These are phyloP conservation scores for Salvator merianae DNA, from an alignment of 2,113 vertebrate genomes.

Conservation along the genomic window DNA sequence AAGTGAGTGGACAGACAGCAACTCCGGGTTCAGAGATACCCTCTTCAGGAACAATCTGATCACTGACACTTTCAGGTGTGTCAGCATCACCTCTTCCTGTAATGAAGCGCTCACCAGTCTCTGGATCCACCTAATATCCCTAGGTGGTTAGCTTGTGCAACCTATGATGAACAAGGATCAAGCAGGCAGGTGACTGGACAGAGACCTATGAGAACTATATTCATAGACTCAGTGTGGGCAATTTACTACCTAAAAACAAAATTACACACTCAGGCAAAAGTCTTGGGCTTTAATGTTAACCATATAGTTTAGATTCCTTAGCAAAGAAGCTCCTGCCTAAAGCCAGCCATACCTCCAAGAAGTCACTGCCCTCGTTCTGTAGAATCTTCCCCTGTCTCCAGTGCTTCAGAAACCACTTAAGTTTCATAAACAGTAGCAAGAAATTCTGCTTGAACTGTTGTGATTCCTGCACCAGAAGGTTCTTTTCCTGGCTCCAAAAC, in stretches of 20 bases:
- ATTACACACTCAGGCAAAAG: neutral
- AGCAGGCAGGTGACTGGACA: no score
- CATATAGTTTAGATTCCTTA: neutral
- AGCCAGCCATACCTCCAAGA: slow-evolving; percentile 84
- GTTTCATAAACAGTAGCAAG: slow-evolving; percentile 92
- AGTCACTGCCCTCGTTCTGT: slow-evolving; percentile 85
- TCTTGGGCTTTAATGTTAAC: neutral
- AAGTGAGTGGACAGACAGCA: no score
- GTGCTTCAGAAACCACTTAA: slow-evolving; percentile 96
- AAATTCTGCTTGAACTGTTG: slow-evolving; percentile 95
- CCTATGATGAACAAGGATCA: no score
- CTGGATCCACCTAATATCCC: no score
- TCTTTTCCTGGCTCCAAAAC: slow-evolving; percentile 95
- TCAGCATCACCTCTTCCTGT: no score
- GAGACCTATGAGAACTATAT: no score
- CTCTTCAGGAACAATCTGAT: no score
- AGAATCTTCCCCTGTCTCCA: slow-evolving; percentile 92
- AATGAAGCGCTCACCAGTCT: no score
- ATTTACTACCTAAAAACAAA: neutral
- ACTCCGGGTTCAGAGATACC: no score
- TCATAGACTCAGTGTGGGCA: no score
- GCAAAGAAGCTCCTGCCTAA: neutral
- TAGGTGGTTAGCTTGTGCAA: no score
- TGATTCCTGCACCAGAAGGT: slow-evolving; percentile 90
- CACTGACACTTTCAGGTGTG: no score